Evolutionary conservation across 1,140 invertebrate genomes (phyloP), one percentile per base, ranked within the genome.

Genomic region (Nylanderia fulva): DNA sequence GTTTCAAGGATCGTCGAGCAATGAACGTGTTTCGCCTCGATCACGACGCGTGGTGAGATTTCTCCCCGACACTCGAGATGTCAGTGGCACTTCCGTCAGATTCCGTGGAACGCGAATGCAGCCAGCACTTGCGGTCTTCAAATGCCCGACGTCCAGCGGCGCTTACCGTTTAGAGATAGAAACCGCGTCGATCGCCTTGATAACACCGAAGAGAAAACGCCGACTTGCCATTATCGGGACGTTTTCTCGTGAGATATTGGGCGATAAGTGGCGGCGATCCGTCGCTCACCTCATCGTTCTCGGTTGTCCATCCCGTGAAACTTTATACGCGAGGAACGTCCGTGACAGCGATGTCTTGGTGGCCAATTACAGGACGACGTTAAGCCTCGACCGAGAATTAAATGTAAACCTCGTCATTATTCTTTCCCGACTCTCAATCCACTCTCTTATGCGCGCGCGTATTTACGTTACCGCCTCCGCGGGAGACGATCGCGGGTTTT

Each of bases 191-290:
- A 85, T 85, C 60, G 84, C 61, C 75, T 85, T 75, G 75, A 80
- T 85, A 85, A 85, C 80, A 54, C 56, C 84, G 63, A 58, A 80
- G 84, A 85, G 69, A 85, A 60, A 56, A 76, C 42, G 71, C n/a
- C 75, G 36, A 45, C 48, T 21, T 27, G 15, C 52, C 15, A 82
- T 82, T 82, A 84, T 76, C 80, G 24, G 75, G 27, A 80, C 27
- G 63, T 85, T 80, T 79, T 85, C 84, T 85, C 84, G 45, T 42
- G 61, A 84, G 72, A 66, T 52, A 84, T 63, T 56, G 45, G 42
- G 71, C 72, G 60, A n/a, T 77, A 29, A 42, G 0, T 45, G 72
- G 27, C 4, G 60, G 8, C 27, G 8, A 60, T 36, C n/a, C 75
- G 58, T 15, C 36, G 54, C 9, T 60, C 36, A 33, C 69, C 33